Evolutionary conservation across 2,888 invertebrate species (phyloP).

Genomic region (Dugesia japonica): DNA sequence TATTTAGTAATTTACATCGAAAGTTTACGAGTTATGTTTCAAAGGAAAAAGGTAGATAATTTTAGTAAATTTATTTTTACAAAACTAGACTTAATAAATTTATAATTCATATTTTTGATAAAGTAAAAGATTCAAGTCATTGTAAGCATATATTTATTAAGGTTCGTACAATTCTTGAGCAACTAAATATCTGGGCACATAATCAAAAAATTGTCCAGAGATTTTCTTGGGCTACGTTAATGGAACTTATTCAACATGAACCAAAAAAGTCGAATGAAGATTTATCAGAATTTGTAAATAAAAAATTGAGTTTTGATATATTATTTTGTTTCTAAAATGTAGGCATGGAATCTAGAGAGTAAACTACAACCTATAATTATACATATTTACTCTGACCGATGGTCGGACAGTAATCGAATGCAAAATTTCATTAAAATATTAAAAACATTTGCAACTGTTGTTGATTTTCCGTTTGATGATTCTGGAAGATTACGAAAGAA

Average conservation of each 20-base stretch:
- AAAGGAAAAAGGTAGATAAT: neutral
- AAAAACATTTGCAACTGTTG: neutral
- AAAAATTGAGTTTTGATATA: neutral
- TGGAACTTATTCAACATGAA: neutral
- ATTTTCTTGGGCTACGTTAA: neutral
- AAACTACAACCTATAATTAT: neutral
- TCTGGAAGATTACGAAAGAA: neutral
- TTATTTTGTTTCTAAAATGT: neutral
- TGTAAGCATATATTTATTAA: neutral
- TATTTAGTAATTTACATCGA: slow-evolving; percentile 12
- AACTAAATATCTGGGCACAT: neutral
- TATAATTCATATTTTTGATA: too few relatives aligned
- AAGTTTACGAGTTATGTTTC: neutral
- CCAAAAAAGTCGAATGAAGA: neutral
- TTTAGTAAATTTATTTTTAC: too few relatives aligned
- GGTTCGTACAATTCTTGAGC: neutral
- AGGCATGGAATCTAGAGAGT: neutral
- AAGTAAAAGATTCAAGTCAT: too few relatives aligned
- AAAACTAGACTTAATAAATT: too few relatives aligned
- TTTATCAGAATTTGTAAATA: slow-evolving; percentile 1
- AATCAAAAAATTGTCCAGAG: neutral
- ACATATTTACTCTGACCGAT: neutral
- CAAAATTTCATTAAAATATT: neutral
- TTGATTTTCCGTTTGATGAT: slow-evolving; percentile 7
- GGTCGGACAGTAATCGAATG: neutral